Conservation (phyloP, 2,113 vertebrate genomes). For the Aphyosemion australe region DNA sequence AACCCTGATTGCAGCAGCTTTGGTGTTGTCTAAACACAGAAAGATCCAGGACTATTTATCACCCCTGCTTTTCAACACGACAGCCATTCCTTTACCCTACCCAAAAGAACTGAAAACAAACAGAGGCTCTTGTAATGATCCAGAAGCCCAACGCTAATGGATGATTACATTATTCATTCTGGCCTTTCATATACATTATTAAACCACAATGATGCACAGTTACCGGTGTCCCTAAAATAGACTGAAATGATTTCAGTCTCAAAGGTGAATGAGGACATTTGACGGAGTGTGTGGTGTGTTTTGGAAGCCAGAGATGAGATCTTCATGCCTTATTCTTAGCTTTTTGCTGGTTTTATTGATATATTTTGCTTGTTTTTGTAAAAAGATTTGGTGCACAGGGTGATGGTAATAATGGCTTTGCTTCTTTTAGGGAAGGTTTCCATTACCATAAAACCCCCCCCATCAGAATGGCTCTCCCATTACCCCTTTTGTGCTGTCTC, state of each 20-base stretch:
- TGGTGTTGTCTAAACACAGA: constrained; percentile 76
- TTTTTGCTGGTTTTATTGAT: constrained; percentile 24
- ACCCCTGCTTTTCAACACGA: constrained; percentile 71
- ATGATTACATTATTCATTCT: constrained; percentile 54
- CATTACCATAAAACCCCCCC: constrained; percentile 68
- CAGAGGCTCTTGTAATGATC: constrained; percentile 35
- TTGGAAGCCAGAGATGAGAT: constrained; percentile 18
- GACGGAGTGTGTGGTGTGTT: constrained; percentile 38
- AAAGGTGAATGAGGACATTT: constrained; percentile 47
- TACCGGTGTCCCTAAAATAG: constrained; percentile 58
- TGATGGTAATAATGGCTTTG: constrained; percentile 19
- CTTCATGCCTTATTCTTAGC: constrained; percentile 19
- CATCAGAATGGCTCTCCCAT: constrained; percentile 52
- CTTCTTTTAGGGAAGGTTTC: constrained; percentile 45
- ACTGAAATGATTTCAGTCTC: constrained; percentile 53
- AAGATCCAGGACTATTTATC: constrained; percentile 80
- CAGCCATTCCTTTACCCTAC: constrained; percentile 36
- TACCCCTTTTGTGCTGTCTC: constrained; percentile 59
- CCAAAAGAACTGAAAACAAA: constrained; percentile 25
- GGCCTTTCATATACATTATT: constrained; percentile 61
- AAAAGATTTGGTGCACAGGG: constrained; percentile 10
- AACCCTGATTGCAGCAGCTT: constrained; percentile 69
- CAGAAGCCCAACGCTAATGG: constrained; percentile 55
- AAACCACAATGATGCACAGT: constrained; percentile 48
- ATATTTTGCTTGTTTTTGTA: constrained; percentile 22